phyloP scores from a whole-genome alignment of 2,797 vertebrate species.

The Corythornis leucogaster region DNA sequence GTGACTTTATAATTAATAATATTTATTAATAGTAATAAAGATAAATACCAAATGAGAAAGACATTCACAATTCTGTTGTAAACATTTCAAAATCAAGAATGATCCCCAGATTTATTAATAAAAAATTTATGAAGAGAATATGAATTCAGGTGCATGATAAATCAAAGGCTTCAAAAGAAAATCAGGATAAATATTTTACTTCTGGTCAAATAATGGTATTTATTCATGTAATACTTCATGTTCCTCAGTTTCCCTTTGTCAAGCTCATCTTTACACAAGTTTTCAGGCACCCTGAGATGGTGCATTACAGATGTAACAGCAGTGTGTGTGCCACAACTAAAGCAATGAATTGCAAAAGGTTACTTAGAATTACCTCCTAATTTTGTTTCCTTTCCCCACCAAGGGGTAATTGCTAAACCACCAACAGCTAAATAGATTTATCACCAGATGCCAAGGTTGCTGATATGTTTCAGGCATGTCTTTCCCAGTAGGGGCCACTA shows the following conservation, averaged over 20 bases:
- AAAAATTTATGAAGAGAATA: background rate
- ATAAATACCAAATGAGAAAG: background rate
- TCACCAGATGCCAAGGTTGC: constrained; percentile 63
- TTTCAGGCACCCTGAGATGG: background rate
- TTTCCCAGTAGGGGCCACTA: constrained; percentile 70
- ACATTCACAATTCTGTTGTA: background rate
- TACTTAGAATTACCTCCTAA: constrained; percentile 46
- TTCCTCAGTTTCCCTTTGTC: constrained; percentile 26
- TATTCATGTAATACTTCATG: background rate
- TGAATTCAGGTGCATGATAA: background rate
- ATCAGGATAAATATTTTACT: background rate
- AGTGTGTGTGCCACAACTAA: background rate
- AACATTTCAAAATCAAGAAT: background rate
- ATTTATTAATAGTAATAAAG: background rate
- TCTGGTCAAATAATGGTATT: background rate
- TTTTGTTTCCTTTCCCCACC: constrained; percentile 55
- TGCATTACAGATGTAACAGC: background rate
- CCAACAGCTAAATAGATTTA: constrained; percentile 70
- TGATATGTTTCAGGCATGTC: constrained; percentile 50
- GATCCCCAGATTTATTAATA: background rate
- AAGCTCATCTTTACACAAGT: background rate
- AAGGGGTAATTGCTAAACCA: constrained; percentile 66
- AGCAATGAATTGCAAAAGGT: constrained; percentile 10
- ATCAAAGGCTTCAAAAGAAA: background rate
- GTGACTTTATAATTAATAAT: background rate